These are phyloP conservation scores for Xiphophorus hellerii DNA, from an alignment of 2,113 vertebrate species.

Conservation along the genomic window DNA sequence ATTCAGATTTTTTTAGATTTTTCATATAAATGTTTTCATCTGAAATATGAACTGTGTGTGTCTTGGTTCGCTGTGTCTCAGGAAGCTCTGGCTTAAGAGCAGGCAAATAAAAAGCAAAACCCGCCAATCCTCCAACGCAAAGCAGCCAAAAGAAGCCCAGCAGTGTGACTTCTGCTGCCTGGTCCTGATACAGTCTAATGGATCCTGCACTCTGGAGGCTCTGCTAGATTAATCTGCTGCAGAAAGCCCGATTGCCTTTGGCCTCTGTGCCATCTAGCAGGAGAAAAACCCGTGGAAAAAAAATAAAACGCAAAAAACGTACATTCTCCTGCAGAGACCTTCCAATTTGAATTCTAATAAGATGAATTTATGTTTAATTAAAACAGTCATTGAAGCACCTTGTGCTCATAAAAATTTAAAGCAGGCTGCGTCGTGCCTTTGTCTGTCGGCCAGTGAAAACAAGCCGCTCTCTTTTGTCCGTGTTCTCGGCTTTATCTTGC, in stretches of 20 bases:
- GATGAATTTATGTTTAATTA: no score
- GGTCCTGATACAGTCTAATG: slow-evolving; percentile 17
- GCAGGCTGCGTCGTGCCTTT: neutral
- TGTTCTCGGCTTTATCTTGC: neutral
- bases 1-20: neutral
- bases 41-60: neutral
- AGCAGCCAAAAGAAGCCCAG: neutral
- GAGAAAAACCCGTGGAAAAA: no score
- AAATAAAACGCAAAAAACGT: no score
- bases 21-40: neutral
- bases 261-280: neutral
- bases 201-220: slow-evolving; percentile 9
- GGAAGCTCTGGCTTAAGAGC: neutral
- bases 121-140: neutral
- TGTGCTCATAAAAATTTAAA: no score
- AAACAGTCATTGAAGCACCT: no score
- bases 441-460: neutral
- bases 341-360: no score
- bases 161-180: slow-evolving; percentile 4
- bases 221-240: slow-evolving; percentile 12
- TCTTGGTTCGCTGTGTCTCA: neutral
- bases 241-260: neutral
- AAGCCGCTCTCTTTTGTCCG: neutral
- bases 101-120: neutral
- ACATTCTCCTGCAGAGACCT: no score